A percentile compares a stretch with the other conserved stretches of the same genome.
Evolutionary conservation across 2,113 vertebrate species (phyloP).

Genomic region (Lycaon pictus): DNA sequence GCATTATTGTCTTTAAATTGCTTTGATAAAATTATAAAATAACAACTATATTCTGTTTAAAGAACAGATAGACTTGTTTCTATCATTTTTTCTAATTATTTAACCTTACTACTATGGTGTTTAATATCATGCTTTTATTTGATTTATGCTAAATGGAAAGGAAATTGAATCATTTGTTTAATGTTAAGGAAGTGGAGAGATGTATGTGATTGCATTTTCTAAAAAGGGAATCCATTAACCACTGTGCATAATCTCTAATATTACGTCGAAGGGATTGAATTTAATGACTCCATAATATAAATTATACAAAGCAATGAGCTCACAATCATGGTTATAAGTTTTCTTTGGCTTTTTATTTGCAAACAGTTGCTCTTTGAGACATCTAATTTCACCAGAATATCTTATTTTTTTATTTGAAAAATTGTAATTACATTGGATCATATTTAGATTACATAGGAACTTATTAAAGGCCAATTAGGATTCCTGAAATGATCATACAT

Average conservation of each 20-base stretch:
- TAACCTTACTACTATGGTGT: not conserved
- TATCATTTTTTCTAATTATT: not conserved
- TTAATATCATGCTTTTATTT: not conserved
- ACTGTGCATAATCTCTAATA: not conserved
- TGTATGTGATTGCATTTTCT: not conserved
- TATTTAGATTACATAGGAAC: not conserved
- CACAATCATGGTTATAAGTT: not conserved
- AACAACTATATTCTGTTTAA: not conserved
- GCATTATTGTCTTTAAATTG: not conserved
- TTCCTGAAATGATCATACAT: not conserved
- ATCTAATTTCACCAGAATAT: not conserved
- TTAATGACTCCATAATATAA: not conserved
- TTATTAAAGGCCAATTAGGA: not conserved
- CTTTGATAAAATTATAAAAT: not conserved
- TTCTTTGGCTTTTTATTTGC: not conserved
- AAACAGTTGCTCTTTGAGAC: not conserved
- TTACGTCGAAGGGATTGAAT: not conserved
- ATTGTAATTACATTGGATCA: not conserved
- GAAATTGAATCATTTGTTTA: not conserved
- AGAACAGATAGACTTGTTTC: not conserved
- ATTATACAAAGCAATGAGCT: not conserved
- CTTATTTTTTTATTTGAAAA: not conserved
- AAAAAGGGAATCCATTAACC: not conserved
- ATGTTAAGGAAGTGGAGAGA: not conserved
- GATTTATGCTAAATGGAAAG: conserved; percentile 31